These are phyloP conservation scores for Danio albolineatus DNA, from an alignment of 2,797 vertebrate species.

Conservation along the genomic window DNA sequence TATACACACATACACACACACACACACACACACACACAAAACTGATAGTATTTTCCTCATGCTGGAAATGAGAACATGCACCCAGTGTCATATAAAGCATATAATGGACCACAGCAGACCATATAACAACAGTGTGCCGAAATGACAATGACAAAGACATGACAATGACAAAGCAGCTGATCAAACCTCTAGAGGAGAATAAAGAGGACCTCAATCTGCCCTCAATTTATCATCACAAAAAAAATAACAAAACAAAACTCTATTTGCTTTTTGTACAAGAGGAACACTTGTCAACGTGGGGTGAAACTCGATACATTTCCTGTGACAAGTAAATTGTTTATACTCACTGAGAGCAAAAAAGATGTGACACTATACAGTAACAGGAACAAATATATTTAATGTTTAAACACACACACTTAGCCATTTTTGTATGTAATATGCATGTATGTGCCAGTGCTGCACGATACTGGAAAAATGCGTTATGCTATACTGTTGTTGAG, in stretches of 20 bases:
- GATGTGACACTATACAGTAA: not conserved
- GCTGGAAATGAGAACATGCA: not conserved
- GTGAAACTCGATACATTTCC: not conserved
- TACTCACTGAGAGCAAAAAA: not conserved
- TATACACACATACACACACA: no score
- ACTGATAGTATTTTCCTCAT: not conserved
- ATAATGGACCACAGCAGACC: conserved; percentile 5
- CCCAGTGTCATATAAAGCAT: no score
- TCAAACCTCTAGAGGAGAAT: not conserved
- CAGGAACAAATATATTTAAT: not conserved
- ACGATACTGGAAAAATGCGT: no score
- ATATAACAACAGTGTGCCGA: not conserved
- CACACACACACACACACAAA: no score
- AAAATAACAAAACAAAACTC: no score
- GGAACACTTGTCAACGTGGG: not conserved
- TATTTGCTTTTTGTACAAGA: not conserved
- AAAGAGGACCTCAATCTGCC: not conserved
- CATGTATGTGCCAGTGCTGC: no score
- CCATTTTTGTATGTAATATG: no score
- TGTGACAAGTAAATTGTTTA: no score
- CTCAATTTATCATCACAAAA: not conserved
- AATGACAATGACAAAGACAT: no score
- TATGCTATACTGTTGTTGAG: no score
- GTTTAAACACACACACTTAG: no score
- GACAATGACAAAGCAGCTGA: conserved; percentile 9